Evolutionary conservation across 1,140 invertebrate species (phyloP).

Genomic region (Hyphantria cunea): DNA sequence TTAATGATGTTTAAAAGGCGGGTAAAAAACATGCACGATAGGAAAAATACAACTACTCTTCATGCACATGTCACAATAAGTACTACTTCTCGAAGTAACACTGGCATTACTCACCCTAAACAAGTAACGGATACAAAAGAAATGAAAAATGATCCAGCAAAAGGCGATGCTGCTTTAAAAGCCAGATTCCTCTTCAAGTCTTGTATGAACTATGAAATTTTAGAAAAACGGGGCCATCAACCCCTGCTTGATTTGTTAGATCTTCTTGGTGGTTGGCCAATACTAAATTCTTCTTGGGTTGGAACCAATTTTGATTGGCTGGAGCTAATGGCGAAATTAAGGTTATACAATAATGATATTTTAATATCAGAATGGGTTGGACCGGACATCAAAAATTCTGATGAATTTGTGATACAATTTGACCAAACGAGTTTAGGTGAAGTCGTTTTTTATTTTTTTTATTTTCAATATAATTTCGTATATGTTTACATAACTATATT

Average conservation of each 20-base stretch:
- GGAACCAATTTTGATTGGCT: constrained; percentile 88
- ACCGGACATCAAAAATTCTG: constrained; percentile 94
- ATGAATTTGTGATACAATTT: constrained; percentile 93
- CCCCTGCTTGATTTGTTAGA: constrained; percentile 89
- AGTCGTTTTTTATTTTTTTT: constrained; percentile 17
- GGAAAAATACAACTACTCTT: constrained; percentile 23
- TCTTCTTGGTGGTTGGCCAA: constrained; percentile 92
- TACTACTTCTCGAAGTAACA: no score
- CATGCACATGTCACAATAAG: not conserved
- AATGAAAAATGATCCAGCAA: constrained; percentile 47
- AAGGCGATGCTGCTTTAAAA: constrained; percentile 85
- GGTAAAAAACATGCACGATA: constrained; percentile 12
- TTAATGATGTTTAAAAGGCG: constrained; percentile 25
- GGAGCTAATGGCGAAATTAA: constrained; percentile 87
- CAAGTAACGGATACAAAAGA: constrained; percentile 17
- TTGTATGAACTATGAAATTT: constrained; percentile 90
- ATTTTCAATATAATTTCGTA: no score
- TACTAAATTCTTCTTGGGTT: constrained; percentile 86
- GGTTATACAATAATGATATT: constrained; percentile 92
- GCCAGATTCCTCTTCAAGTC: constrained; percentile 91
- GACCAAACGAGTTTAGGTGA: constrained; percentile 92
- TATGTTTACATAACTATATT: no score
- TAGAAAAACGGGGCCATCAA: constrained; percentile 86
- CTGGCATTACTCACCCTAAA: not conserved
- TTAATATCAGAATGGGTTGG: constrained; percentile 93